Base-by-base conservation (phyloP, 1,140 invertebrate genomes). In the Ceratitis capitata region DNA sequence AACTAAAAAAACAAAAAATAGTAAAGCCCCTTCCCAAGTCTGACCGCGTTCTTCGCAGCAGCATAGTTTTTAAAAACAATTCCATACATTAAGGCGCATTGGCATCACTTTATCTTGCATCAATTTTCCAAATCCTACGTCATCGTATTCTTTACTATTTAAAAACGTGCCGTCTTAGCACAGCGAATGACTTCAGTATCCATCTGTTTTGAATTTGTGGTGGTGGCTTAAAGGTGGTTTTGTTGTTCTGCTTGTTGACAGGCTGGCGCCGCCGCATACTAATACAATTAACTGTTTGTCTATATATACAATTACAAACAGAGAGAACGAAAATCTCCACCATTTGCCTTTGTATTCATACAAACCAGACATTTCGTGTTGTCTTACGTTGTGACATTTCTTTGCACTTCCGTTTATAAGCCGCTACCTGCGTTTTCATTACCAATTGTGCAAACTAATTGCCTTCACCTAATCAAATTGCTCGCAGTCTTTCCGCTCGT, bases 391-490 rank as follows among this genome's bases (percentile, higher is more conserved):
- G 39, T 10, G 35, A 78, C 69, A 26, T 58, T 83, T 83, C 47
- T 29, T 58, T 29, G 19, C 53, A 12, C 26, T 39, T 29, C 82
- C 35, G n/a, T 83, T 5, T 51, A 19, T 23, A 39, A 16, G 12
- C 19, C 82, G 6, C 49, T 35, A 26, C 32, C 26, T 6, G 12
- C 47, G 53, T n/a, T 58, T 58, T 58, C 82, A 53, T 58, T 83
- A 53, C 42, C 82, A 83, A 51, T 83, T 83, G 82, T 83, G 82
- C 82, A 39, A 19, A 16, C 53, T 83, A 51, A 83, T 58, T 53
- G 29, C 82, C 82, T 51, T 53, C 47, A 42, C 12, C 53, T 83
- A 53, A 53, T 58, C 82, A 49, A 51, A 83, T 83, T 83, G 69
- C 39, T 45, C 47, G 23, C 82, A 29, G 47, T 49, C 49, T 51